Base-by-base conservation (phyloP, 2,888 invertebrate species). In the Pseudococcus longispinus region DNA sequence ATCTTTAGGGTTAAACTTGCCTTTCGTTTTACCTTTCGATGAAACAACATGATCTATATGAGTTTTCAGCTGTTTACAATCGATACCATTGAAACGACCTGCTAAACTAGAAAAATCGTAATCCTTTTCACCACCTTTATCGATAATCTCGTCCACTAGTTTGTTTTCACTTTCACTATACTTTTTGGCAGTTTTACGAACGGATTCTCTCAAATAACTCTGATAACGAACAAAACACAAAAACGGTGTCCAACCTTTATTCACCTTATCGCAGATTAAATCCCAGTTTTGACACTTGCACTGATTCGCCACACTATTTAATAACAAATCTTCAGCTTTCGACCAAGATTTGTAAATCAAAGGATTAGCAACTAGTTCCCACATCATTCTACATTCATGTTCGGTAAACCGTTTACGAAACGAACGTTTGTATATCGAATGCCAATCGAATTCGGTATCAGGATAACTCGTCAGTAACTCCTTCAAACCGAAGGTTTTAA, bases 141-240 rank as follows among this genome's bases (percentile, higher is more conserved):
- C 42, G n/a, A 80, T 37, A 8, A 42, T 42, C 15, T 37, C 20
- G 37, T 80, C 20, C 77, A 80, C 42, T 42, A 80, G 20, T 18
- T 37, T 23, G 11, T 42, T 80, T 23, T 80, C 77, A 11, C 13
- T 20, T 29, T n/a, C 42, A 42, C 37, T 80, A n/a, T 23, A 80
- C 11, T 20, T 6, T 26, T 42, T 80, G 9, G 77, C n/a, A 6
- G 42, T 9, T 80, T 42, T 42, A 37, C 77, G 77, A 42, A 15
- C 6, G 0, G 77, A 20, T 6, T 20, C 26, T 1, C 20, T 80
- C 8, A 80, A 80, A 42, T 80, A 80, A 42, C 13, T 42, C 9
- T n/a, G 20, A 9, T 80, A 42, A 20, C 77, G 77, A 42, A 80
- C 20, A 11, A 80, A 80, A 80, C 77, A 80, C 29, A 80, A 42